These are phyloP conservation scores for Nymphalis polychloros DNA, from an alignment of 2,888 invertebrate species.

Conservation along the genomic window DNA sequence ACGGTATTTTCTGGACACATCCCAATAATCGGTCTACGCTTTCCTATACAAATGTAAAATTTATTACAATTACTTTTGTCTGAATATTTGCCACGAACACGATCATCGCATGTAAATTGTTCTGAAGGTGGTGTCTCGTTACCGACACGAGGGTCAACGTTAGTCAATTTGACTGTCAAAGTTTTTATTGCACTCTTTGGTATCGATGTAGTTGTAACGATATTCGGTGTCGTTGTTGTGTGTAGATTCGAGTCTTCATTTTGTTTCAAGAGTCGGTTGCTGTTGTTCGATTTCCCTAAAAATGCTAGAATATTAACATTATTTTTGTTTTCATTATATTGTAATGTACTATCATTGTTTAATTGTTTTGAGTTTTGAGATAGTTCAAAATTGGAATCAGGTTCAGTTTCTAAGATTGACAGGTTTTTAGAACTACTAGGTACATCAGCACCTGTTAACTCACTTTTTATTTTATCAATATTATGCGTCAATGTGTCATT, in stretches of 20 bases:
- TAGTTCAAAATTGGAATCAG: neutral
- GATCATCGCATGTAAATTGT: conserved; percentile 50
- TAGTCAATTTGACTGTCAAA: neutral
- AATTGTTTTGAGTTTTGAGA: neutral
- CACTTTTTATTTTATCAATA: neutral
- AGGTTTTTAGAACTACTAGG: no score
- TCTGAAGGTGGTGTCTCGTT: neutral
- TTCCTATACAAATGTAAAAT: conserved; percentile 76
- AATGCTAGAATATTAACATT: no score
- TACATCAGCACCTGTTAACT: neutral
- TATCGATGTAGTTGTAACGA: neutral
- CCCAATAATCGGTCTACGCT: conserved; percentile 53
- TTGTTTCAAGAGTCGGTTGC: neutral
- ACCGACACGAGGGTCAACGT: neutral
- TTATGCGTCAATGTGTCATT: neutral
- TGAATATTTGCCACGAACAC: conserved; percentile 68
- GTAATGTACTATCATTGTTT: neutral
- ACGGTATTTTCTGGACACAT: conserved; percentile 68
- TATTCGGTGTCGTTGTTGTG: no score
- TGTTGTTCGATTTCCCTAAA: neutral
- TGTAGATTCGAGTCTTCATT: no score
- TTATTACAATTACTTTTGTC: conserved; percentile 74
- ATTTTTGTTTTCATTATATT: neutral
- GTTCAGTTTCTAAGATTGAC: neutral
- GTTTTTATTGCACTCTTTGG: neutral